Evolutionary conservation across 2,888 invertebrate species (phyloP).

Genomic region (Plusia festucae): DNA sequence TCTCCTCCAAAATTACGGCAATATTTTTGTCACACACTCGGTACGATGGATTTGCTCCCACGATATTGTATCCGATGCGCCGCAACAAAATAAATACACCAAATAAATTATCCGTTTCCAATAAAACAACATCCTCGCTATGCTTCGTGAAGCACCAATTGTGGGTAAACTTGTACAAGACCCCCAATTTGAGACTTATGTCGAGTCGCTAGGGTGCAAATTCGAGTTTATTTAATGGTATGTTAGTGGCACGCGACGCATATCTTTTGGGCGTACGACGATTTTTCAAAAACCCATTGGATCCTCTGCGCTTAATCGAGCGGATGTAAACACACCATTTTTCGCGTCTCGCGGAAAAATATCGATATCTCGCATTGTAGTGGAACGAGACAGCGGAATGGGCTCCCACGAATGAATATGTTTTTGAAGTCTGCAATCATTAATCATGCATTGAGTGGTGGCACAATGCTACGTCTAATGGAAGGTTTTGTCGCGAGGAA

Average conservation of each 20-base stretch:
- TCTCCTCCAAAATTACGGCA: not conserved
- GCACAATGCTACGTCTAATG: conserved; percentile 80
- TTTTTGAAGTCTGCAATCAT: conserved; percentile 79
- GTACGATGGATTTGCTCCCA: conserved; percentile 69
- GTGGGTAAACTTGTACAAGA: conserved; percentile 40
- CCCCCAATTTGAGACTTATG: conserved; percentile 62
- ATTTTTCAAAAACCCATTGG: conserved; percentile 79
- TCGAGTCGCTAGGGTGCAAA: conserved; percentile 49
- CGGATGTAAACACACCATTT: conserved; percentile 86
- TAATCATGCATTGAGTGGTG: conserved; percentile 86
- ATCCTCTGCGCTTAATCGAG: conserved; percentile 84
- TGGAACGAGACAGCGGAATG: conserved; percentile 68
- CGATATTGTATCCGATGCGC: conserved; percentile 80
- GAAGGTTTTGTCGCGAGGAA: conserved; percentile 78
- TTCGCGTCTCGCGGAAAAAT: conserved; percentile 81
- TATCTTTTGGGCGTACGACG: conserved; percentile 72
- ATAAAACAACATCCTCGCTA: conserved; percentile 84
- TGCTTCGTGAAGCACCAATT: conserved; percentile 70
- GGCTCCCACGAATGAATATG: conserved; percentile 85
- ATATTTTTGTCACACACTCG: conserved; percentile 38
- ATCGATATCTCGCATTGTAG: conserved; percentile 79
- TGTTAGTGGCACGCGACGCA: conserved; percentile 72
- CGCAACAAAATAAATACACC: conserved; percentile 84
- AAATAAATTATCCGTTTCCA: conserved; percentile 88
- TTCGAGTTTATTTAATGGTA: conserved; percentile 36